Percentiles rank a stretch among this genome's conserved stretches.
Evolutionary conservation across 2,113 vertebrate species (phyloP).

Genomic region (Hyperopisus bebe): DNA sequence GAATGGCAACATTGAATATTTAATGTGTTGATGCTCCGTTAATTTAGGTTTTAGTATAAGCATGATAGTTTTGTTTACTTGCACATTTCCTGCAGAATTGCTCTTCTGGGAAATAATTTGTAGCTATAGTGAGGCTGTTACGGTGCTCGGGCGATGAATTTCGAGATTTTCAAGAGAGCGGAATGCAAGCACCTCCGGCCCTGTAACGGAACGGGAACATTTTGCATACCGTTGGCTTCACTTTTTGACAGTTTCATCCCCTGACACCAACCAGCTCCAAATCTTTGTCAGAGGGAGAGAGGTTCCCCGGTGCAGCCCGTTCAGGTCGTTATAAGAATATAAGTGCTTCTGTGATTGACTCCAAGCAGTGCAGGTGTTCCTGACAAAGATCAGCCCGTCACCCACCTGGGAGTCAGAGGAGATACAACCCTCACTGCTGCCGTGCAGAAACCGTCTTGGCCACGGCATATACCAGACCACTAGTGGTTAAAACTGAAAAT

Average conservation of each 20-base stretch:
- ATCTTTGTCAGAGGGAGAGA: not conserved
- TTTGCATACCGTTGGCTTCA: not conserved
- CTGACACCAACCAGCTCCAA: not conserved
- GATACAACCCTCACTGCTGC: not conserved
- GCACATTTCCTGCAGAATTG: not conserved
- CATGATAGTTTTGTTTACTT: not conserved
- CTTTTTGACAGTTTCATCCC: not conserved
- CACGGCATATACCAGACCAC: not conserved
- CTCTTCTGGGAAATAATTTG: not conserved
- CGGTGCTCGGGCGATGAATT: not conserved
- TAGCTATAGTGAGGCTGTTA: not conserved
- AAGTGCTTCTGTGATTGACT: not conserved
- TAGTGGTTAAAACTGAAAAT: not conserved
- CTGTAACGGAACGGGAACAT: not conserved
- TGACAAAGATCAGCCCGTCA: not conserved
- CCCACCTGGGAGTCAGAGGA: not conserved
- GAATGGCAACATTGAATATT: not conserved
- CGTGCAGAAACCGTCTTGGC: not conserved
- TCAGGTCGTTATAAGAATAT: not conserved
- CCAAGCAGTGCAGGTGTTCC: not conserved
- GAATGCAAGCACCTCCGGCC: not conserved
- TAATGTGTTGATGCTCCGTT: not conserved
- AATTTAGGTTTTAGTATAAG: not conserved
- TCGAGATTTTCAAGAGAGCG: not conserved
- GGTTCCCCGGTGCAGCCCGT: not conserved